A percentile compares a stretch with the other conserved stretches of the same genome.
phyloP scores from a whole-genome alignment of 2,113 vertebrate species.

The Megaceryle maxima region DNA sequence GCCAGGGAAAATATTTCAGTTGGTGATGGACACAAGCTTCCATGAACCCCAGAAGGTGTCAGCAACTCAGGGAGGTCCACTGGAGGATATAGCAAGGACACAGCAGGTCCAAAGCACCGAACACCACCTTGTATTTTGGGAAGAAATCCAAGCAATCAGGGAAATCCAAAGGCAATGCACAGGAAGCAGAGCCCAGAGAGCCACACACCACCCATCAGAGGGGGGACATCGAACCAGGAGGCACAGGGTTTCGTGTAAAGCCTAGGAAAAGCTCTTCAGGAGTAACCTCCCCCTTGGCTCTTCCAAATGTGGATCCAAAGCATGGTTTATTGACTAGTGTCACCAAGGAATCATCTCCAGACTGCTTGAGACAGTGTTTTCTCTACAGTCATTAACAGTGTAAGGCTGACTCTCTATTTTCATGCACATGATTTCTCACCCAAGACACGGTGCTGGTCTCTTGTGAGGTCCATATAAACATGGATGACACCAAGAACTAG shows the following conservation, averaged over 20 bases:
- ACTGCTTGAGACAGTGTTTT: neutral
- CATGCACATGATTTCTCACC: neutral
- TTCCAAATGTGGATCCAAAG: neutral
- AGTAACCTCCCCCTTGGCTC: neutral
- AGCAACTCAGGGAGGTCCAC: neutral
- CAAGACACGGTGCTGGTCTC: neutral
- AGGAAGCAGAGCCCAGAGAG: neutral
- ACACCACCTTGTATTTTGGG: neutral
- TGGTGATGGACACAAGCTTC: neutral
- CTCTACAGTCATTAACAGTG: fast-evolving
- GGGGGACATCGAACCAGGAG: fast-evolving
- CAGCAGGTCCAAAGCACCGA: neutral
- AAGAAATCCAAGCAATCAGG: neutral
- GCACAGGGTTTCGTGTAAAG: neutral
- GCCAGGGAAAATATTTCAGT: neutral
- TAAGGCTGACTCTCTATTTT: neutral
- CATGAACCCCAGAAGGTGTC: neutral
- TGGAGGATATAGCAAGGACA: neutral
- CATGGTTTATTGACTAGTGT: neutral
- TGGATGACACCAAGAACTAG: neutral
- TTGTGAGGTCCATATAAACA: neutral
- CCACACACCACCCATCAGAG: no score
- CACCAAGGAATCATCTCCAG: neutral
- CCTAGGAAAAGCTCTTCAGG: neutral
- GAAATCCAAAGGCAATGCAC: neutral